Conservation (phyloP, 2,797 vertebrate species). For the Alca torda region DNA sequence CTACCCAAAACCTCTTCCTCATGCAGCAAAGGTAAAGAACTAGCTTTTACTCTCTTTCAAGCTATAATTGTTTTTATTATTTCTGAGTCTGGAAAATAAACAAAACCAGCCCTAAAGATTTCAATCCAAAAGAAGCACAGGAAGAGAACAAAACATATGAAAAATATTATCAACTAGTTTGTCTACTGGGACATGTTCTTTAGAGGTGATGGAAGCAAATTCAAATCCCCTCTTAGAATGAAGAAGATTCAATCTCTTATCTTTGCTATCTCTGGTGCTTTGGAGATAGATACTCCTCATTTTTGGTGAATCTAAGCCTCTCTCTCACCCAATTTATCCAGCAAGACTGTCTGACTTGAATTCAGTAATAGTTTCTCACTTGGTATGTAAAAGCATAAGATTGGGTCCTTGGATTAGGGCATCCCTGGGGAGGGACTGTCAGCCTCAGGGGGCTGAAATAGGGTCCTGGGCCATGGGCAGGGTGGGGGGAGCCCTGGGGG, state of each 20-base stretch:
- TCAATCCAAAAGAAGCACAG: background rate
- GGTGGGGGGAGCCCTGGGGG: accelerated
- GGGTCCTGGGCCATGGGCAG: background rate
- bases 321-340: background rate
- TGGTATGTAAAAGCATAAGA: accelerated
- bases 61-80: background rate
- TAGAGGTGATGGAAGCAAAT: background rate
- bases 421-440: background rate
- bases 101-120: background rate
- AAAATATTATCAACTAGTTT: background rate
- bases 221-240: background rate
- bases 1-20: background rate
- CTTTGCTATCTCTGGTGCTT: background rate
- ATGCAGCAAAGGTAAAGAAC: background rate
- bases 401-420: background rate
- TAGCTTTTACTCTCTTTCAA: background rate
- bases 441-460: accelerated
- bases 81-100: background rate
- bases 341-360: background rate
- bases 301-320: background rate
- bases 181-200: background rate
- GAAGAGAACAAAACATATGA: background rate
- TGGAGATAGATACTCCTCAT: background rate
- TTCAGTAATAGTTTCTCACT: background rate
- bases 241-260: background rate